A percentile compares a stretch with the other conserved stretches of the same genome.
phyloP scores from a whole-genome alignment of 2,113 vertebrate genomes.

The Pavo muticus region DNA sequence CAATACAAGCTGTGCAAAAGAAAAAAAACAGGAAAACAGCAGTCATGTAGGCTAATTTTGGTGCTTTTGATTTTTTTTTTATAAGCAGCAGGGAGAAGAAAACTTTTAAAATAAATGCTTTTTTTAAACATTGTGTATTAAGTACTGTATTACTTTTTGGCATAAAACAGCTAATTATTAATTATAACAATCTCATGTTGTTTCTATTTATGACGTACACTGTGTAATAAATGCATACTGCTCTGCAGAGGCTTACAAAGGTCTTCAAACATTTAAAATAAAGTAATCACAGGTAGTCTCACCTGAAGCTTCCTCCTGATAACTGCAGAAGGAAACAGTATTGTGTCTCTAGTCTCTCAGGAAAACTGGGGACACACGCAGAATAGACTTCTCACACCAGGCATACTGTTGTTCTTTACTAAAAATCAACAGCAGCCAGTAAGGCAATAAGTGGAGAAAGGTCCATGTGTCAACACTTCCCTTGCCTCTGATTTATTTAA shows the following conservation, averaged over 20 bases:
- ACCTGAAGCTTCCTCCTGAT: not conserved
- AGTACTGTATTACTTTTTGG: not conserved
- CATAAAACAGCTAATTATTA: not conserved
- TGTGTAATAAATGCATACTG: not conserved
- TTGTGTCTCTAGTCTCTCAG: not conserved
- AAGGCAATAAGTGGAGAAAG: not conserved
- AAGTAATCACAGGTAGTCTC: not conserved
- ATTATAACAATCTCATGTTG: not conserved
- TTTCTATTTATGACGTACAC: fast-evolving
- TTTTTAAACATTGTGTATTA: not conserved
- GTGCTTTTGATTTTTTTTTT: not conserved
- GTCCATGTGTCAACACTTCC: not conserved
- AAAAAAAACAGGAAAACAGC: not conserved
- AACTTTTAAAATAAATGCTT: not conserved
- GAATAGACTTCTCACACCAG: not conserved
- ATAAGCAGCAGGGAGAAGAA: not conserved
- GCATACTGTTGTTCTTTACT: not conserved
- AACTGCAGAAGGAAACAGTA: not conserved
- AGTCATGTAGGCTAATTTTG: not conserved
- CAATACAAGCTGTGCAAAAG: not conserved
- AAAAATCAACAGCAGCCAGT: not conserved
- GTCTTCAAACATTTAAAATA: not conserved
- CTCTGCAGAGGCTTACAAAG: not conserved
- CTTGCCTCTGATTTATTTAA: not conserved
- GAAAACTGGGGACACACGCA: not conserved